phyloP scores from a whole-genome alignment of 2,797 vertebrate genomes.

The Cygnus olor region DNA sequence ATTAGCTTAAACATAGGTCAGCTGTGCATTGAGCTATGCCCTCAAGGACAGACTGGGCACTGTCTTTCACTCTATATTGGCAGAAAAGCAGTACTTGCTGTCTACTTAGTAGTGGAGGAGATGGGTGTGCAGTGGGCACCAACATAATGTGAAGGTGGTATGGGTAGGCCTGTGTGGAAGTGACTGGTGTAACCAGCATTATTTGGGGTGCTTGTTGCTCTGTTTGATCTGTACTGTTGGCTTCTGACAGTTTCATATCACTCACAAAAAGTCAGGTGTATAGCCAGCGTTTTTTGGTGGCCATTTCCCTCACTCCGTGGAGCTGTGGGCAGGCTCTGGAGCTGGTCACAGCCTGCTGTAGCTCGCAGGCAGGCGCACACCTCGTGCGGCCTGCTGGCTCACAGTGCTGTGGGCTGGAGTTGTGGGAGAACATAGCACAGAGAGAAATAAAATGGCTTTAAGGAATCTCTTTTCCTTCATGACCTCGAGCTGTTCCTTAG shows the following conservation, averaged over 20 bases:
- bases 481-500: neutral
- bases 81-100: neutral
- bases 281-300: neutral
- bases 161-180: neutral
- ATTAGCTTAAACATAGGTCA: neutral
- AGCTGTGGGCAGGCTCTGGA: neutral
- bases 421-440: neutral
- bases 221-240: accelerated
- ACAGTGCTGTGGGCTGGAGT: neutral
- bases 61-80: neutral
- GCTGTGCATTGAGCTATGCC: accelerated
- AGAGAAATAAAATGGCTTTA: neutral
- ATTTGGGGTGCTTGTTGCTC: neutral
- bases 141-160: accelerated
- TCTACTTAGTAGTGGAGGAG: neutral
- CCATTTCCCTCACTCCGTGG: neutral
- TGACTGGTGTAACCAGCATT: neutral
- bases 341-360: accelerated
- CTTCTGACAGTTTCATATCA: neutral
- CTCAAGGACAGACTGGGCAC: neutral
- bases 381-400: neutral
- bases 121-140: neutral
- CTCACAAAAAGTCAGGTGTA: neutral
- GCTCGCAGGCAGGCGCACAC: accelerated
- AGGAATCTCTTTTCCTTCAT: neutral